Percentiles rank a stretch among this genome's conserved stretches.
phyloP scores from a whole-genome alignment of 2,797 vertebrate species.

The Dermochelys coriacea region DNA sequence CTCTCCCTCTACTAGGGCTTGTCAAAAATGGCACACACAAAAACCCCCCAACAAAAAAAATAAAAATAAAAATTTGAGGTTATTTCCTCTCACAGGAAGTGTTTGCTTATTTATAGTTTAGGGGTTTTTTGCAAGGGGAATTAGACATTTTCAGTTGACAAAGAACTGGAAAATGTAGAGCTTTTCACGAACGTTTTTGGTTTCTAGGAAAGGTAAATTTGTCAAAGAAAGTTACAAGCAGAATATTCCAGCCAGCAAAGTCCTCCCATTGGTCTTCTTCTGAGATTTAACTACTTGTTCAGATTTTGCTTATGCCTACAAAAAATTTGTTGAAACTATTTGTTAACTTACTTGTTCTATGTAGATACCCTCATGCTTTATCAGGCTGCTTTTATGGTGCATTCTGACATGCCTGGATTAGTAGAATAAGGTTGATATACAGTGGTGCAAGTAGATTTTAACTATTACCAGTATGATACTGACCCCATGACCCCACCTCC shows the following conservation, averaged over 20 bases:
- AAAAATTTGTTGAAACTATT: not conserved
- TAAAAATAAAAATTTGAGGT: too few species aligned
- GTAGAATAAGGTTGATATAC: not conserved
- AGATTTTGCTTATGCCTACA: not conserved
- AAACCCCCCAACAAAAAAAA: too few species aligned
- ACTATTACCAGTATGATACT: too few species aligned
- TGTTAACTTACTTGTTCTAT: rapidly evolving
- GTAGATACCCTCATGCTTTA: not conserved
- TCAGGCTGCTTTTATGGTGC: not conserved
- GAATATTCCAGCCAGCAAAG: not conserved
- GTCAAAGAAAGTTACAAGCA: not conserved
- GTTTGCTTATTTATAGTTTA: too few species aligned
- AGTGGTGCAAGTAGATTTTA: too few species aligned
- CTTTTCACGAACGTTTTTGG: not conserved
- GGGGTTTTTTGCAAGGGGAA: too few species aligned
- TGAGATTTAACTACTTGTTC: not conserved
- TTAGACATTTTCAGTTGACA: not conserved
- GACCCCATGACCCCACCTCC: too few species aligned
- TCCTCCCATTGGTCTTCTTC: not conserved
- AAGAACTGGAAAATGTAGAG: rapidly evolving
- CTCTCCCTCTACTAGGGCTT: not conserved
- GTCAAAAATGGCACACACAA: not conserved
- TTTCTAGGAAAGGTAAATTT: not conserved
- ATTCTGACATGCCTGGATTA: not conserved
- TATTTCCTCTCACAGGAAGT: not conserved